Evolutionary conservation across 2,888 invertebrate genomes (phyloP).

Genomic region (Drosophila nr. fundita): DNA sequence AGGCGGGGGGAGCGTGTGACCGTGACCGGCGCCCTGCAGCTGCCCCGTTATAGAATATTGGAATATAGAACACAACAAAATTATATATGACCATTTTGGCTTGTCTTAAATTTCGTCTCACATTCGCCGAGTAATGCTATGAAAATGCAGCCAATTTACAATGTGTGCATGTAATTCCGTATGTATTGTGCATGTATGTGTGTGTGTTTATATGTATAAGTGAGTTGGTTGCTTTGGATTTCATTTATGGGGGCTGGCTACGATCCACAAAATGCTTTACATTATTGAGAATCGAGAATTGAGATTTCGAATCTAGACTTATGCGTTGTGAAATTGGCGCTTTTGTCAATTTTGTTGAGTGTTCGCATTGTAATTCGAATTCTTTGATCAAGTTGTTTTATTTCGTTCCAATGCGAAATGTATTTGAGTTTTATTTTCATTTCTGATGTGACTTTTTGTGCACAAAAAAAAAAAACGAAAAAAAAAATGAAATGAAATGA

Average conservation of each 20-base stretch:
- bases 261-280: neutral
- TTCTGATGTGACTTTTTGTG: slow-evolving; percentile 37
- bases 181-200: too few relatives aligned
- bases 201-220: neutral
- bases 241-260: neutral
- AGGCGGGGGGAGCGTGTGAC: slow-evolving; percentile 34
- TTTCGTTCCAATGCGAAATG: slow-evolving; percentile 38
- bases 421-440: slow-evolving; percentile 39
- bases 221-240: neutral
- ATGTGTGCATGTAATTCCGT: neutral
- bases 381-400: slow-evolving; percentile 19
- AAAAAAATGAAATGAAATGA: slow-evolving; percentile 13
- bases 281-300: neutral
- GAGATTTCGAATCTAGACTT: neutral
- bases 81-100: neutral
- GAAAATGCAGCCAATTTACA: neutral
- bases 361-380: slow-evolving; percentile 5
- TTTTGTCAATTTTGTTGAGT: slow-evolving; percentile 16
- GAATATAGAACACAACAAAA: slow-evolving; percentile 2
- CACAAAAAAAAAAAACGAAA: slow-evolving; percentile 14
- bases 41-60: slow-evolving; percentile 31
- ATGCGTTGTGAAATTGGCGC: neutral
- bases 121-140: slow-evolving; percentile 7
- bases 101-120: slow-evolving; percentile 25
- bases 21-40: slow-evolving; percentile 27